Evolutionary conservation across 1,140 invertebrate genomes (phyloP), one percentile per base, ranked within the genome.

Genomic region (Drosophila miranda): DNA sequence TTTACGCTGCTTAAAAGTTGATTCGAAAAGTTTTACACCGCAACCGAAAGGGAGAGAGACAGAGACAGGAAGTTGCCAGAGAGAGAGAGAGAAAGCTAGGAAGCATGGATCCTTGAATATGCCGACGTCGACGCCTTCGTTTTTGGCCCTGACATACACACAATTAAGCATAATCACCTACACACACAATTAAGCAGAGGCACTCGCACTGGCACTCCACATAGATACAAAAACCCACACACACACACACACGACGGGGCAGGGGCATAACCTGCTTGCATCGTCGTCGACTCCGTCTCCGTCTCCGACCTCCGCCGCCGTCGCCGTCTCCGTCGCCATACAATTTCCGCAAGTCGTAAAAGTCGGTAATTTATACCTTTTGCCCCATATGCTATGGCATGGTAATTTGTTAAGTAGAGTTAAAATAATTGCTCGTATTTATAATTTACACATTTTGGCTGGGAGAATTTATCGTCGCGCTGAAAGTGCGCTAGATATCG

Each of bases 401-500:
- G 89, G 89, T 90, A 90, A 90, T 90, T 90, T 90, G 89, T 90
- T 90, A 90, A 90, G 89, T 90, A 90, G 81, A 90, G 89, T 90
- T 90, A 90, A 90, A 90, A 90, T 90, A 90, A 90, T 90, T 90
- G 89, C 89, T 90, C 81, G 89, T 90, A 90, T 90, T 90, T 90
- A 90, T 90, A 90, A 90, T 90, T 90, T 90, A 90, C 78, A 90
- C 89, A 90, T 90, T 90, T 89, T 75, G 75, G 69, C 70, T 78
- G 66, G 67, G 75, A 86, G 28, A 89, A 90, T 90, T 90, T 90
- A 90, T 90, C 81, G 89, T 78, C 69, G 79, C 82, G 74, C 83
- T 88, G 82, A 80, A 89, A 82, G 84, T 82, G 80, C 80, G 75
- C 82, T 82, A 87, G 82, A 87, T 78, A 81, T 64, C 49, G 30